Conservation (phyloP, 30 jellyfish, hydroid and myxozoan species). For the Morbakka virulenta region DNA sequence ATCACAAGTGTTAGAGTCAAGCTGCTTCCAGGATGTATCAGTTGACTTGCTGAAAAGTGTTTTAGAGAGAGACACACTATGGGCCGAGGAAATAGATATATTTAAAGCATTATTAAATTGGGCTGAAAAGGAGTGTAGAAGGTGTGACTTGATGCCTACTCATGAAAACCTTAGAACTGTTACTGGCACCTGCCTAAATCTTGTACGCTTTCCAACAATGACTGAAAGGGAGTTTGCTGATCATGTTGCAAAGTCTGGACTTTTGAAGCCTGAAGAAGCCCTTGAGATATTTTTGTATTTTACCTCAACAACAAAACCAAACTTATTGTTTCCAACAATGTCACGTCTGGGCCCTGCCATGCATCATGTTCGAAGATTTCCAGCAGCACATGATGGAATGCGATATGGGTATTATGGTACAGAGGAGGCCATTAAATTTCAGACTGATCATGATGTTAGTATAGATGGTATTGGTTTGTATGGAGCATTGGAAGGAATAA, state of each 20-base stretch:
- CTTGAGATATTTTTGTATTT: conserved; percentile 47
- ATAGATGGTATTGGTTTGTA: conserved; percentile 64
- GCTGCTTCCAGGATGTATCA: conserved; percentile 57
- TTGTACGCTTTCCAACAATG: conserved; percentile 68
- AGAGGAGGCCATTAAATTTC: conserved; percentile 65
- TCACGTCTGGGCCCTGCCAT: conserved; percentile 71
- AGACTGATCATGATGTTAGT: conserved; percentile 60
- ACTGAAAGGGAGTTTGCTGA: conserved; percentile 75
- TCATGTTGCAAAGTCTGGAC: conserved; percentile 66
- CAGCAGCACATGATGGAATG: conserved; percentile 82
- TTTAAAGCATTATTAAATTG: conserved; percentile 61
- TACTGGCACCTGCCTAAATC: conserved; percentile 47
- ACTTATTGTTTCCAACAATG: conserved; percentile 43
- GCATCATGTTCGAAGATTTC: conserved; percentile 70
- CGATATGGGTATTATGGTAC: conserved; percentile 73
- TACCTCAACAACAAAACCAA: conserved; percentile 58
- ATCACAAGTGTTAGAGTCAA: conserved; percentile 56
- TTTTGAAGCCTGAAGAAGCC: conserved; percentile 56
- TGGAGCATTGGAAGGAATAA: conserved; percentile 73
- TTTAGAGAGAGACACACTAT: conserved; percentile 60
- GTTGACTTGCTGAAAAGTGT: conserved; percentile 36
- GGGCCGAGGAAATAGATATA: conserved; percentile 72
- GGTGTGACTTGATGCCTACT: conserved; percentile 20
- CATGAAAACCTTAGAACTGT: conserved; percentile 32
- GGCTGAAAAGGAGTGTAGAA: conserved; percentile 63